Conservation (phyloP, 2,113 vertebrate genomes). For the Prunella fulvescens region DNA sequence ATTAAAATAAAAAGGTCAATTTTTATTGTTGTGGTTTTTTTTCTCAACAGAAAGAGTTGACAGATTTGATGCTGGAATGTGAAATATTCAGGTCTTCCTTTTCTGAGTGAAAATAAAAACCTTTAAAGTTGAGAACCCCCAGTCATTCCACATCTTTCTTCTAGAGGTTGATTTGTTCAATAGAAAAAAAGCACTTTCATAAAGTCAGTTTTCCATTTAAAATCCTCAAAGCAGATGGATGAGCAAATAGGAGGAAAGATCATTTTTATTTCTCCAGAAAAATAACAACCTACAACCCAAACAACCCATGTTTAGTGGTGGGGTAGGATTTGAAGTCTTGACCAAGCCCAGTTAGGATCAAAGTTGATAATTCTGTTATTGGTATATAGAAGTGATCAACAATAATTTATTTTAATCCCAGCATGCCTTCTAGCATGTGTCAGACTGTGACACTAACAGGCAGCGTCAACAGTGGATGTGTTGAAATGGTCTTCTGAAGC, state of each 20-base stretch:
- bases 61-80: background rate
- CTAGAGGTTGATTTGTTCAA: background rate
- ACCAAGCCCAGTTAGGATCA: background rate
- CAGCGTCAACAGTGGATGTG: background rate
- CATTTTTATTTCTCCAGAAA: background rate
- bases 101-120: background rate
- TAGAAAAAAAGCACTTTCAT: background rate
- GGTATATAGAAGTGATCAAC: background rate
- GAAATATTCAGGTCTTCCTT: background rate
- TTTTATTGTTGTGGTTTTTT: background rate
- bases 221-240: background rate
- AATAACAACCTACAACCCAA: background rate
- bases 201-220: background rate
- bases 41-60: background rate
- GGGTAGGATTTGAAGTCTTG: background rate
- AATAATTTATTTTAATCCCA: background rate
- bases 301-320: accelerated
- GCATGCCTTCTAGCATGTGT: background rate
- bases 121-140: background rate
- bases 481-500: background rate
- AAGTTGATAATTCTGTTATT: background rate
- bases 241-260: background rate
- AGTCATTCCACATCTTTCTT: background rate
- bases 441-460: background rate
- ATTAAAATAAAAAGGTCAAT: background rate